These are phyloP conservation scores for Alca torda DNA, from an alignment of 2,797 vertebrate genomes.

Conservation along the genomic window DNA sequence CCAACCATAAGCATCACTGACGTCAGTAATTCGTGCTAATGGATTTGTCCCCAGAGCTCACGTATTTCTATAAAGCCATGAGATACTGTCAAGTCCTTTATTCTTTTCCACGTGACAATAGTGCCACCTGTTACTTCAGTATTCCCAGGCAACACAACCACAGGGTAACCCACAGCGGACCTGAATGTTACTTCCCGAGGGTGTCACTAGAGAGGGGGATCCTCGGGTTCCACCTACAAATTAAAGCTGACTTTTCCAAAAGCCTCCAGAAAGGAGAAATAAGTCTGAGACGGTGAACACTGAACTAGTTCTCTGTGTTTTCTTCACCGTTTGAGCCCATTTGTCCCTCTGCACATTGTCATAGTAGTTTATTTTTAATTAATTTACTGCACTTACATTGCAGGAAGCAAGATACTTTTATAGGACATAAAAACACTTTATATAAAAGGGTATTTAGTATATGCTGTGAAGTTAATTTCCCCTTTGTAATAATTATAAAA, in stretches of 20 bases:
- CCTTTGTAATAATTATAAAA: not conserved
- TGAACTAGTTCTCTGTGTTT: not conserved
- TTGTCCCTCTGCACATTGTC: not conserved
- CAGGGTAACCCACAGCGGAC: not conserved
- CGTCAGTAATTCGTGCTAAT: not conserved
- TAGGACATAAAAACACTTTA: not conserved
- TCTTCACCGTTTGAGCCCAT: not conserved
- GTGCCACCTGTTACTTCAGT: no score
- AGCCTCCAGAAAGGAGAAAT: not conserved
- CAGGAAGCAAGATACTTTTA: not conserved
- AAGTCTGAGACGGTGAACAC: not conserved
- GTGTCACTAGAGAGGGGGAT: not conserved
- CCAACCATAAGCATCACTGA: not conserved
- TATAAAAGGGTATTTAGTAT: not conserved
- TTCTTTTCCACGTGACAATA: not conserved
- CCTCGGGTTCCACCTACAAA: not conserved
- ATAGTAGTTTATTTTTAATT: not conserved
- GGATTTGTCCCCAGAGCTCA: not conserved
- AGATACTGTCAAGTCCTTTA: not conserved
- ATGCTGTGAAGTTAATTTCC: not conserved
- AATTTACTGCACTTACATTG: not conserved
- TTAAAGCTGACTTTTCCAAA: not conserved
- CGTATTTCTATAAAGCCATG: not conserved
- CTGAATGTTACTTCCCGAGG: rapidly evolving
- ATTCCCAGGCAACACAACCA: not conserved